Percentiles rank a stretch among this genome's conserved stretches.
Conservation (phyloP, 2,113 vertebrate genomes). For the Perognathus longimembris region DNA sequence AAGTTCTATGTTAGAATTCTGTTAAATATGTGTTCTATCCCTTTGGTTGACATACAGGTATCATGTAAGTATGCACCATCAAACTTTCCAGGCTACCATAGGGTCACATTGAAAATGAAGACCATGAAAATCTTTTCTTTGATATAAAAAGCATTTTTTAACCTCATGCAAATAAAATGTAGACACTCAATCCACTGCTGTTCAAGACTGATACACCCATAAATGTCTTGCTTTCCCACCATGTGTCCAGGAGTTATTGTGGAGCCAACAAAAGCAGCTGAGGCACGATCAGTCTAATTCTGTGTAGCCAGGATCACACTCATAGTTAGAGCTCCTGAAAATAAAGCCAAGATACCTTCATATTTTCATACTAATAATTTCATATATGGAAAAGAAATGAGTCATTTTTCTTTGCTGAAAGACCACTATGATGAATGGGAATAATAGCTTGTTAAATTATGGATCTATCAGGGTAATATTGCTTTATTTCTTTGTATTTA, state of each 20-base stretch:
- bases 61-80: fast-evolving
- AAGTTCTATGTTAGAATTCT: too few relatives aligned
- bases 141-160: neutral
- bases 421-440: too few relatives aligned
- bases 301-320: neutral
- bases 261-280: neutral
- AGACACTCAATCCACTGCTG: neutral
- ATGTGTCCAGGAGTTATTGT: neutral
- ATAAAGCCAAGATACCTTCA: neutral
- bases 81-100: neutral
- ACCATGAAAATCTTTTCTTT: slow-evolving; percentile 32
- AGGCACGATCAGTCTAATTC: neutral
- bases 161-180: neutral
- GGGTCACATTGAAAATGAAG: neutral
- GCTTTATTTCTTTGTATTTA: neutral
- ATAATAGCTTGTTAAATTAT: neutral
- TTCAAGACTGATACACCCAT: neutral
- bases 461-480: neutral
- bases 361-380: neutral
- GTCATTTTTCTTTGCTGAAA: neutral
- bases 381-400: neutral
- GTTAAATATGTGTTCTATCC: too few relatives aligned
- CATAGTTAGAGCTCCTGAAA: neutral
- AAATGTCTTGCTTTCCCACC: neutral
- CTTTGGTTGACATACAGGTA: neutral